Base-by-base conservation (phyloP, 2,888 invertebrate species). In the Drosophila austrosaltans region DNA sequence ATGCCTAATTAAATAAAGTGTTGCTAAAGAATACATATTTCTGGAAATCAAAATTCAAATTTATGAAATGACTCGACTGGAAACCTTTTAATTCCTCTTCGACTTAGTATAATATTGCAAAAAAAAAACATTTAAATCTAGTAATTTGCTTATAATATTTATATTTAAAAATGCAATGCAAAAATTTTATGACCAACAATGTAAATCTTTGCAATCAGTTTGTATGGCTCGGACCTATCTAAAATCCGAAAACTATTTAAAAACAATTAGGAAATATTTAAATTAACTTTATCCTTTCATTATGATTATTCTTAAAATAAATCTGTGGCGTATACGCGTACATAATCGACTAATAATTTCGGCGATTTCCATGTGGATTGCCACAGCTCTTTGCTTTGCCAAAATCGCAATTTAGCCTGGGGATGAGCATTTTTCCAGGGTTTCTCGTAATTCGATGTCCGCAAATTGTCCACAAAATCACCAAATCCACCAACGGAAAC, bases 401-500 rank as follows among this genome's bases (percentile, higher is more conserved):
- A 96, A 93, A 97, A 97, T 63, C 94, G 93, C 2, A 94, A 92
- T 92, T 95, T 94, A 0, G 94, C 95, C 87, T 95, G 95, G 0
- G 95, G 94, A 36, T 94, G 94, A 2, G 90, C 90, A 90, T 97
- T 96, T 30, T 72, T 92, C 97, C 97, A 97, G 0, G 97, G 97
- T 90, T 97, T 97, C 16, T 69, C 53, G 22, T 69, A 69, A 12
- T n/a, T 56, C 1, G 70, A 62, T 3, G 70, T 79, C 1, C 73
- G 40, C 58, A 82, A 65, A 10, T 66, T 54, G 22, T 97, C 96
- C 0, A 95, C 94, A 90, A 96, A 97, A 84, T 95, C 95, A 53
- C 94, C 93, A 3, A 94, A 91, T 0, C 97, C 97, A 0, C 97
- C 97, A 39, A 96, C 96, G 53, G 96, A 95, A 0, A 97, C 92